Evolutionary conservation across 2,888 invertebrate species (phyloP).

Genomic region (Chymomyza fuscimana): DNA sequence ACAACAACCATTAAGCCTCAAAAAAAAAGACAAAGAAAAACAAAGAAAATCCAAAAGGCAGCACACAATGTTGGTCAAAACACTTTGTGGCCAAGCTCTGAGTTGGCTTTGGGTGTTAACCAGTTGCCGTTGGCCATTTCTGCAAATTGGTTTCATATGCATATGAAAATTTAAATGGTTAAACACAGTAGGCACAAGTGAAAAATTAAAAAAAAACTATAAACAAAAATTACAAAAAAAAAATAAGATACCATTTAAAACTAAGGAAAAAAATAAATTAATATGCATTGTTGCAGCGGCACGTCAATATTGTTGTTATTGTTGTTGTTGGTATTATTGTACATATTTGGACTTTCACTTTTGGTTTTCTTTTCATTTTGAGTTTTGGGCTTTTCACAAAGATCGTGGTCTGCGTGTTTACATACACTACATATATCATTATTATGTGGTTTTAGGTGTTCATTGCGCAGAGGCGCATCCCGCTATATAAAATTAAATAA

Average conservation of each 20-base stretch:
- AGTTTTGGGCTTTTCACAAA: background rate
- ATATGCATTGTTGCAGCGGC: constrained; percentile 67
- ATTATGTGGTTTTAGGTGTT: constrained; percentile 19
- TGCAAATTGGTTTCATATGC: background rate
- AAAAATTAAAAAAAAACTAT: background rate
- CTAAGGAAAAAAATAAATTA: constrained; percentile 46
- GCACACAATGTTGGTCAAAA: constrained; percentile 4
- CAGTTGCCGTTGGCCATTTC: constrained; percentile 23
- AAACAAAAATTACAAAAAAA: constrained; percentile 31
- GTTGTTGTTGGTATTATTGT: constrained; percentile 30
- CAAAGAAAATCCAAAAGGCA: background rate
- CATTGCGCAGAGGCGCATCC: constrained; percentile 25
- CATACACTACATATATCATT: constrained; percentile 6
- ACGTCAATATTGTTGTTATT: constrained; percentile 13
- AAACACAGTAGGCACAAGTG: background rate
- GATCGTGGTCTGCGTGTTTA: constrained; percentile 6
- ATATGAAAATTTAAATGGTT: background rate
- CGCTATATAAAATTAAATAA: background rate
- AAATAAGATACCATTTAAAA: background rate
- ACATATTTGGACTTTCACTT: constrained; percentile 66
- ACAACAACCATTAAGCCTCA: constrained; percentile 36
- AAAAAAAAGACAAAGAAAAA: constrained; percentile 12
- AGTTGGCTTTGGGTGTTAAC: constrained; percentile 49
- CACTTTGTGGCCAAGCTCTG: background rate
- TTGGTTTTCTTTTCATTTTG: constrained; percentile 56